A percentile compares a stretch with the other conserved stretches of the same genome.
Evolutionary conservation across 2,797 vertebrate species (phyloP).

Genomic region (Macropodus opercularis): DNA sequence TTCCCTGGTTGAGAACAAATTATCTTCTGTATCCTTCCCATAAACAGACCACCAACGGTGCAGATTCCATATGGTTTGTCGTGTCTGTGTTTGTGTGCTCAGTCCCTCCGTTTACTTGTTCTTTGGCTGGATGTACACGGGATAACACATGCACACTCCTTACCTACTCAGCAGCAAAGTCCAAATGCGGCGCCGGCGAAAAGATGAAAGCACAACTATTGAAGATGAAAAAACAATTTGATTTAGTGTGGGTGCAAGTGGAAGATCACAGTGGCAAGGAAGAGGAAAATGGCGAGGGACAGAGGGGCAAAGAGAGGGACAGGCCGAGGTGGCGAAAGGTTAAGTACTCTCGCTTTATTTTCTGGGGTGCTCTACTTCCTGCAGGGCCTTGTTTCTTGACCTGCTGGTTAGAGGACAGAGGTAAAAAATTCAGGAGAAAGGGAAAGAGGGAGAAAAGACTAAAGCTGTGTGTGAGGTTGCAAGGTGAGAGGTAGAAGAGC

Average conservation of each 20-base stretch:
- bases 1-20: constrained; percentile 77
- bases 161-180: constrained; percentile 38
- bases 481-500: constrained; percentile 75
- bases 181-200: constrained; percentile 21
- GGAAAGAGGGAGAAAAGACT: constrained; percentile 65
- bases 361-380: constrained; percentile 69
- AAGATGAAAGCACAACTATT: constrained; percentile 40
- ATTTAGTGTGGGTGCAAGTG: constrained; percentile 31
- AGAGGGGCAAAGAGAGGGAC: constrained; percentile 40
- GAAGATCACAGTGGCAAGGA: constrained; percentile 33
- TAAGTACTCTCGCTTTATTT: constrained; percentile 66
- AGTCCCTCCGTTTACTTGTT: constrained; percentile 44
- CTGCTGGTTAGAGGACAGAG: constrained; percentile 60
- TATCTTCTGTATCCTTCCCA: constrained; percentile 71
- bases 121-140: constrained; percentile 40
- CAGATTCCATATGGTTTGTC: constrained; percentile 58
- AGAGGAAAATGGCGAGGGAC: constrained; percentile 48
- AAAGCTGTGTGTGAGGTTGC: constrained; percentile 73
- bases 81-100: constrained; percentile 44
- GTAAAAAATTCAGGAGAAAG: constrained; percentile 31
- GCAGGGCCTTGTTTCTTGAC: constrained; percentile 73
- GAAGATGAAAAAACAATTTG: constrained; percentile 54
- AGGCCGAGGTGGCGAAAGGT: constrained; percentile 67
- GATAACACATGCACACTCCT: constrained; percentile 42
- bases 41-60: constrained; percentile 70